Evolutionary conservation across 2,888 invertebrate species (phyloP).

Genomic region (Athalia circularis): DNA sequence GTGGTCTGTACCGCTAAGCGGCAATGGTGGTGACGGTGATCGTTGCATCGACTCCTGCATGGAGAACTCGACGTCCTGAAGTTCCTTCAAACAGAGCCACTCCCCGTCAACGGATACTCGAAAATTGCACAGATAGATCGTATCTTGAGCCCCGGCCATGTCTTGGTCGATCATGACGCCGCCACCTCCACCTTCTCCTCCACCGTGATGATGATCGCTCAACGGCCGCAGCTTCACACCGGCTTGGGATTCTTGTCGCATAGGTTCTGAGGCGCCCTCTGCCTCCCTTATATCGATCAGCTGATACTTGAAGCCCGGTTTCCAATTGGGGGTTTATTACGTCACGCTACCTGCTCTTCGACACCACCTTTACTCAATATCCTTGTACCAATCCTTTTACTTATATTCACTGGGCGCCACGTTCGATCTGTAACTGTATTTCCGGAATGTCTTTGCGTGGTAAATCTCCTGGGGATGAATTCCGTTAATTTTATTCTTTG

Average conservation of each 20-base stretch:
- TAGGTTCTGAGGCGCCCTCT: constrained; percentile 54
- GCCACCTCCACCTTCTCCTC: constrained; percentile 53
- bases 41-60: constrained; percentile 84
- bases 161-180: constrained; percentile 77
- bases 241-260: constrained; percentile 69
- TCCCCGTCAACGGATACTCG: constrained; percentile 98
- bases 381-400: background rate
- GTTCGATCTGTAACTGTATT: background rate
- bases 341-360: constrained; percentile 23
- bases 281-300: constrained; percentile 45
- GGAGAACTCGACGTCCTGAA: constrained; percentile 90
- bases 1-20: constrained; percentile 74
- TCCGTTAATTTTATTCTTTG: background rate
- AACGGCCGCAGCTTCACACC: constrained; percentile 67
- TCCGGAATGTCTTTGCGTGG: too few relatives aligned
- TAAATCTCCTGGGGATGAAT: too few relatives aligned
- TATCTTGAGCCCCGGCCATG: constrained; percentile 94
- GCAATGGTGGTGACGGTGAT: constrained; percentile 79
- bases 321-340: constrained; percentile 22
- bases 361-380: background rate
- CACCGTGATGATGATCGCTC: constrained; percentile 61
- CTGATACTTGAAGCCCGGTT: constrained; percentile 1
- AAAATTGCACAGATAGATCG: constrained; percentile 97
- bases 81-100: constrained; percentile 95
- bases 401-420: background rate